Conservation (phyloP, 2,888 invertebrate genomes). For the Gibbula magus region DNA sequence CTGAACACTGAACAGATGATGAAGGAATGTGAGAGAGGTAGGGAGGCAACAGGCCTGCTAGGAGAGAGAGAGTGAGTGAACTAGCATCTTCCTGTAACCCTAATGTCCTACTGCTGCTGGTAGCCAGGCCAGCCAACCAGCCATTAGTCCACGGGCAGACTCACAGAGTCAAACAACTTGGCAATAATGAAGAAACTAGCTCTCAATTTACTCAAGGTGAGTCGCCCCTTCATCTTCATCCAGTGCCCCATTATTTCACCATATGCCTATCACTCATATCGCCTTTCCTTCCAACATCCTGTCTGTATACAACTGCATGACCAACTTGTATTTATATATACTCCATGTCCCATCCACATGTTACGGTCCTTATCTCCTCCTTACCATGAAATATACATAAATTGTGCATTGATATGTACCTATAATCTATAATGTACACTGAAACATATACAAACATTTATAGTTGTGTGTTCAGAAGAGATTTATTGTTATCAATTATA, state of each 20-base stretch:
- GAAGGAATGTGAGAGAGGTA: not conserved
- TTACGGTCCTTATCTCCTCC: too few species aligned
- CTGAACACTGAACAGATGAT: slow-evolving; percentile 23
- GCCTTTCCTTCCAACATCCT: not conserved
- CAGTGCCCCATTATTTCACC: not conserved
- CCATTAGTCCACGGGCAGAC: not conserved
- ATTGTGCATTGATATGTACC: too few species aligned
- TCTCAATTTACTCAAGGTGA: slow-evolving; percentile 41
- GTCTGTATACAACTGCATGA: not conserved
- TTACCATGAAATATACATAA: too few species aligned
- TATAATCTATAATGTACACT: too few species aligned
- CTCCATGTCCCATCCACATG: too few species aligned
- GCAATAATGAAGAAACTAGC: slow-evolving; percentile 43
- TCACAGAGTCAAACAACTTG: not conserved
- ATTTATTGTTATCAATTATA: too few species aligned
- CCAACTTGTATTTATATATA: too few species aligned
- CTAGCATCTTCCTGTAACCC: not conserved
- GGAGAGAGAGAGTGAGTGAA: not conserved
- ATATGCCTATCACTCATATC: slow-evolving; percentile 16
- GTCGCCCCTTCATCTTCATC: slow-evolving; percentile 4
- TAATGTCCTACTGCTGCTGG: not conserved
- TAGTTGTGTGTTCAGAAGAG: too few species aligned
- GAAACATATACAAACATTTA: too few species aligned
- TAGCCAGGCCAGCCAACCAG: not conserved
- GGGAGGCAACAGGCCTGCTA: not conserved